These are phyloP conservation scores for Naja naja DNA, from an alignment of 2,113 vertebrate species.

Conservation along the genomic window DNA sequence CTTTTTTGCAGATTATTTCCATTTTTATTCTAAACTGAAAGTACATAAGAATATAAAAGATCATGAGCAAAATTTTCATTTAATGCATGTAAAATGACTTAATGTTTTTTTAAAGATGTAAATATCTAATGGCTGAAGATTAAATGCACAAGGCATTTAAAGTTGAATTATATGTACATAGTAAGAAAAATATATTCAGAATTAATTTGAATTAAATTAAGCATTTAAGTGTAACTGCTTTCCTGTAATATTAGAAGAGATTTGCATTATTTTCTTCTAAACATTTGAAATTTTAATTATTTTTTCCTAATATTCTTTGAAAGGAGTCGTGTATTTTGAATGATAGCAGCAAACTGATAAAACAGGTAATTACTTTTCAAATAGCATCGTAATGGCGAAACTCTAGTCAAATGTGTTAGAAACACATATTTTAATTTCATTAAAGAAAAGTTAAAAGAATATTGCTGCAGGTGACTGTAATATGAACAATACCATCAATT, in stretches of 20 bases:
- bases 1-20: slow-evolving; percentile 4
- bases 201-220: slow-evolving; percentile 52
- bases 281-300: slow-evolving; percentile 14
- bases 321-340: not conserved
- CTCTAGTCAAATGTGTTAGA: not conserved
- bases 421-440: slow-evolving; percentile 16
- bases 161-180: slow-evolving; percentile 57
- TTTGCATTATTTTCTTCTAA: slow-evolving; percentile 31
- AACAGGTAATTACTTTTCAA: slow-evolving; percentile 4
- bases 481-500: not conserved
- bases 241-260: slow-evolving; percentile 13
- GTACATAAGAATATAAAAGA: not conserved
- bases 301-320: not conserved
- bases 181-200: slow-evolving; percentile 50
- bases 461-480: slow-evolving; percentile 18
- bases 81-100: slow-evolving; percentile 28
- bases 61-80: slow-evolving; percentile 22
- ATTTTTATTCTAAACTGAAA: slow-evolving; percentile 1
- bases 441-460: slow-evolving; percentile 26
- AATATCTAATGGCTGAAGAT: slow-evolving; percentile 60
- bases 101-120: slow-evolving; percentile 56
- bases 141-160: slow-evolving; percentile 53
- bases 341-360: not conserved
- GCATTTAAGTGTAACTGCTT: slow-evolving; percentile 35
- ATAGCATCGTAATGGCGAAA: not conserved